phyloP scores from a whole-genome alignment of 2,888 invertebrate species.

The Apodemia mormo region DNA sequence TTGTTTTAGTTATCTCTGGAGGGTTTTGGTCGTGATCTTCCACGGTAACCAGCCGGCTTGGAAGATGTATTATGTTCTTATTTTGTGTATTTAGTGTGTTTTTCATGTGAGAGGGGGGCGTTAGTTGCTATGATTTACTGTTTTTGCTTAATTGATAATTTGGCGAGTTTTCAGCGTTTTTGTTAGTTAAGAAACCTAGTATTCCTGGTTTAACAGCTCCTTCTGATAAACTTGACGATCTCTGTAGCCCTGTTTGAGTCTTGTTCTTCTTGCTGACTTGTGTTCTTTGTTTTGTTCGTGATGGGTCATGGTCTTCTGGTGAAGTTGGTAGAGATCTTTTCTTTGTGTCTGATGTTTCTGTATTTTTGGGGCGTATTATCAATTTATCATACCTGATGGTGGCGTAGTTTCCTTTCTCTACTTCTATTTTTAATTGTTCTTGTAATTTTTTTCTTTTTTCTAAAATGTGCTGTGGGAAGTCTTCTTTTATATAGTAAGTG shows the following conservation, averaged over 20 bases:
- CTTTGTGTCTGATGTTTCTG: constrained; percentile 15
- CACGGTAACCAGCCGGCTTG: not conserved
- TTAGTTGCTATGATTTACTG: not conserved
- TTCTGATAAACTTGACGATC: constrained; percentile 16
- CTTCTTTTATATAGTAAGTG: constrained; percentile 13
- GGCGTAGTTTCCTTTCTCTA: constrained; percentile 24
- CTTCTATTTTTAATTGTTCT: constrained; percentile 21
- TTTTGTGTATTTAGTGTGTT: not conserved
- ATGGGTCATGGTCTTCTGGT: not conserved
- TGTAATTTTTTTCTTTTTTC: constrained; percentile 15
- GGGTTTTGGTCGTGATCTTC: too few relatives aligned
- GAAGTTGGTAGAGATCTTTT: constrained; percentile 9
- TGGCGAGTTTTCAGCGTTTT: not conserved
- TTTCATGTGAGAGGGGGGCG: not conserved
- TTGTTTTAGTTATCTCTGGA: not conserved
- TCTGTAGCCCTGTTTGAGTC: constrained; percentile 21
- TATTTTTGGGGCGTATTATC: constrained; percentile 10
- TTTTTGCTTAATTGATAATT: not conserved
- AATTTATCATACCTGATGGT: constrained; percentile 26
- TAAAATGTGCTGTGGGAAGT: constrained; percentile 21
- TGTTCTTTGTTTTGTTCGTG: constrained; percentile 2
- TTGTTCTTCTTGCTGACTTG: constrained; percentile 27
- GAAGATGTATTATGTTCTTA: not conserved
- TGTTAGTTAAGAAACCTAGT: constrained; percentile 13
- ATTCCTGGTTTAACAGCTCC: constrained; percentile 22